phyloP scores from a whole-genome alignment of 2,113 vertebrate genomes.

The Chloropsis cyanopogon region DNA sequence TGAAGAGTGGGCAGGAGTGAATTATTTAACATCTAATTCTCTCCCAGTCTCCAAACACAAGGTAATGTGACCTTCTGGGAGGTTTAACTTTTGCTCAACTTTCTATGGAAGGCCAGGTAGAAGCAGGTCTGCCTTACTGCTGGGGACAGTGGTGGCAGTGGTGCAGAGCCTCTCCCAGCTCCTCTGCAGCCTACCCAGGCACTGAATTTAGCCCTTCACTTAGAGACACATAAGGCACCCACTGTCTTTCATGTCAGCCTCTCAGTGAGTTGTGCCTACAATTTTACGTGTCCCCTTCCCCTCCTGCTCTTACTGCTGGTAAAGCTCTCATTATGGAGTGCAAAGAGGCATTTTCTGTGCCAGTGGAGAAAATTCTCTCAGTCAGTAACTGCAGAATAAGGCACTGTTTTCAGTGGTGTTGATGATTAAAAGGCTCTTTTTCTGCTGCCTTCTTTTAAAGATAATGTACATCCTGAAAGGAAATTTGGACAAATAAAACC shows the following conservation, averaged over 20 bases:
- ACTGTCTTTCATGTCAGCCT: not conserved
- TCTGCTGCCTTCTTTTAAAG: not conserved
- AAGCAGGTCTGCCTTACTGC: not conserved
- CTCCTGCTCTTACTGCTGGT: not conserved
- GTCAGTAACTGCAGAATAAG: not conserved
- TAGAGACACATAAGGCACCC: not conserved
- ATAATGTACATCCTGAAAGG: not conserved
- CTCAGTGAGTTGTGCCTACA: not conserved
- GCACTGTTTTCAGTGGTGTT: not conserved
- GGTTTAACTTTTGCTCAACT: not conserved
- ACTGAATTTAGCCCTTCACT: not conserved
- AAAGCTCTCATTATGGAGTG: not conserved
- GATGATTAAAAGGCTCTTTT: constrained; percentile 21
- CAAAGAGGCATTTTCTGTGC: not conserved
- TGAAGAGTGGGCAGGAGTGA: not conserved
- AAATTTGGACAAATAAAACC: not conserved
- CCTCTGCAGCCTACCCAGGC: not conserved
- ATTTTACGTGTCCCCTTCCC: not conserved
- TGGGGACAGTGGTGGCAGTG: rapidly evolving
- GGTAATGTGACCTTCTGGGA: not conserved
- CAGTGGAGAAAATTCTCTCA: not conserved
- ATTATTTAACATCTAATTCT: not conserved
- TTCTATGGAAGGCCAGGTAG: not conserved
- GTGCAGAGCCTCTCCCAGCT: not conserved
- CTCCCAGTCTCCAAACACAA: not conserved